A percentile compares a stretch with the other conserved stretches of the same genome.
Evolutionary conservation across 2,888 invertebrate genomes (phyloP).

Genomic region (Cephus runcator): DNA sequence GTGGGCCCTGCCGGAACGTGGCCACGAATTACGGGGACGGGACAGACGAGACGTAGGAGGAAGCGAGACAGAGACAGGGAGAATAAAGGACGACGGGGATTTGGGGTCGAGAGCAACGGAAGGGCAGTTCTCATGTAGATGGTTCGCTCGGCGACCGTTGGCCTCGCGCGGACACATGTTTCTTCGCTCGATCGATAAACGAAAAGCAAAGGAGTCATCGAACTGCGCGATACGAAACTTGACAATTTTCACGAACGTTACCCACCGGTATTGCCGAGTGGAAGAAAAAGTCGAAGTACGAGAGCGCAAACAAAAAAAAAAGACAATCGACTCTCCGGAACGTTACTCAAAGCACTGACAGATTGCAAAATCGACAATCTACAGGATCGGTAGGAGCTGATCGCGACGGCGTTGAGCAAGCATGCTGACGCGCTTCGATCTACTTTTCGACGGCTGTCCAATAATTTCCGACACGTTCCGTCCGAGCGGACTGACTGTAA

Average conservation of each 20-base stretch:
- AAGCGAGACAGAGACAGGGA: constrained; percentile 37
- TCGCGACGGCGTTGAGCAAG: background rate
- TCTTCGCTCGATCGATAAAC: constrained; percentile 46
- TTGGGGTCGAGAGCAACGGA: background rate
- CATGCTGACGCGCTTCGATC: background rate
- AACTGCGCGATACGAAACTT: constrained; percentile 22
- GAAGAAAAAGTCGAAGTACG: background rate
- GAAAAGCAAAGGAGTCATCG: constrained; percentile 30
- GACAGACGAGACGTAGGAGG: constrained; percentile 40
- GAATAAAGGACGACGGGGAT: constrained; percentile 11
- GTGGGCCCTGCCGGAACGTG: constrained; percentile 39
- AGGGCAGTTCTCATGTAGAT: constrained; percentile 8
- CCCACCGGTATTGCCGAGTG: background rate
- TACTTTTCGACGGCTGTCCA: background rate
- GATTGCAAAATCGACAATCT: background rate
- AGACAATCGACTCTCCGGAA: background rate
- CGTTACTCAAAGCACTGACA: background rate
- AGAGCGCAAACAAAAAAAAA: background rate
- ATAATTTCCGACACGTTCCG: background rate
- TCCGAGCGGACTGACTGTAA: background rate
- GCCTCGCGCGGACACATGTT: constrained; percentile 45
- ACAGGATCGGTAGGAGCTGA: background rate
- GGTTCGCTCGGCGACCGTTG: constrained; percentile 42
- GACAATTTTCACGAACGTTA: accelerated
- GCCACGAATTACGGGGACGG: constrained; percentile 22